Evolutionary conservation across 1,140 invertebrate species (phyloP), one percentile per base, ranked within the genome.

Genomic region (Pseudomyrmex cubaensis): DNA sequence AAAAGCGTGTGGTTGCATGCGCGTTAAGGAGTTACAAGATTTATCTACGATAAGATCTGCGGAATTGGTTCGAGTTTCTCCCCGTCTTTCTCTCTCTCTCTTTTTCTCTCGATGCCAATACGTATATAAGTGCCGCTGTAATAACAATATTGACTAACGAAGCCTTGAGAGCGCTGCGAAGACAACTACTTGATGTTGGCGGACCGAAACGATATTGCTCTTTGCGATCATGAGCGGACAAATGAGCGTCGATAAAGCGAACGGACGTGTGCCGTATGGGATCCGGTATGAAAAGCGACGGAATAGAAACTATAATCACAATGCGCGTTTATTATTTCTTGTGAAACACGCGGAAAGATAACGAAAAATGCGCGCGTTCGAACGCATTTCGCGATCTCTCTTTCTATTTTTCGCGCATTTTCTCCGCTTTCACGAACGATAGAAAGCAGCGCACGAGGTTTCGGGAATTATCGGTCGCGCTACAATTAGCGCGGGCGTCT

Each of bases 11-110:
- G 17, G 7, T 1, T 66, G 25, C 15, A 22, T 22, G 17, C 12
- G 2, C 56, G 86, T 86, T 63, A 69, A 78, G 44, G 22, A 74
- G 52, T 61, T 67, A 50, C 74, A 73, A 52, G 75, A 77, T 59
- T 84, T 62, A 82, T 52, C 17, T 66, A 52, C 70, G 86, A 87
- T 87, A 87, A 87, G 72, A 87, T 87, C 85, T 59, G 67, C 35
- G 35, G 59, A 82, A 73, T 66, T 20, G 67, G 10, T 69, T 77
- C 66, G n/a, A 69, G 50, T 69, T 35, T 35, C 35, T 35, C 7
- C 0, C 35, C 35, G 35, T 35, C 35, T 35, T 1, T 35, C 35
- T 35, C 35, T 35, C 35, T 35, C 35, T 35, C 5, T 35, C 35
- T 35, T 7, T 35, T 35, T 35, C 5, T 35, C 35, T 35, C 52